Conservation (phyloP, 2,113 vertebrate species). For the Lagenorhynchus albirostris region DNA sequence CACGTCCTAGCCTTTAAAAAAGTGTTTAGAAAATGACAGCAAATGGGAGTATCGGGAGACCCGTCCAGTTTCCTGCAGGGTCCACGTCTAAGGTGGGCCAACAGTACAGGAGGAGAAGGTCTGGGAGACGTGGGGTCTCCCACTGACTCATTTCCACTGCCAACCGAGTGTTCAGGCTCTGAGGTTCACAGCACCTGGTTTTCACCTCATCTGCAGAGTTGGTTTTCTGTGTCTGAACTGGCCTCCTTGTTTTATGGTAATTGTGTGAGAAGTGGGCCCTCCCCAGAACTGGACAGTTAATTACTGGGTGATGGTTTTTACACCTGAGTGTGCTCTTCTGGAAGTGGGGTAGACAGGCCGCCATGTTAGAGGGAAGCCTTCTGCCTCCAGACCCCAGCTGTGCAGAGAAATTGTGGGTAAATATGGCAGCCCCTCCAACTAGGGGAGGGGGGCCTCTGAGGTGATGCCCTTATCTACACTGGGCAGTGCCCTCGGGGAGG, state of each 20-base stretch:
- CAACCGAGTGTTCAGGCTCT: accelerated
- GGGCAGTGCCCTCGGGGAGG: not conserved
- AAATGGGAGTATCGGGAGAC: not conserved
- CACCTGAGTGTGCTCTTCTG: not conserved
- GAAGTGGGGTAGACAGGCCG: not conserved
- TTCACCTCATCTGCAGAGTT: not conserved
- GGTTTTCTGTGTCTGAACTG: not conserved
- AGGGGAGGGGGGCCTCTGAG: not conserved
- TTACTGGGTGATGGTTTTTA: not conserved
- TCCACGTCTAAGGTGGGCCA: not conserved
- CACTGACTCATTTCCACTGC: not conserved
- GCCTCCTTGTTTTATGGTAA: not conserved
- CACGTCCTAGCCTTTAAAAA: not conserved
- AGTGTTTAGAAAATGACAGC: not conserved
- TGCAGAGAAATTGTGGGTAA: not conserved
- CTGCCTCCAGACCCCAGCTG: accelerated
- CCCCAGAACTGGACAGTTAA: not conserved
- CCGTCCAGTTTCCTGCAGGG: accelerated
- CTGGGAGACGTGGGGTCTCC: accelerated
- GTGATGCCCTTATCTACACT: not conserved
- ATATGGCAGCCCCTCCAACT: not conserved
- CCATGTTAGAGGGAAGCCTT: not conserved
- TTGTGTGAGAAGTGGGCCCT: not conserved
- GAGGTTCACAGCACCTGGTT: accelerated
- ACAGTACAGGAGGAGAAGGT: not conserved